phyloP scores from a whole-genome alignment of 2,888 invertebrate genomes.

The Tethea ocularis region DNA sequence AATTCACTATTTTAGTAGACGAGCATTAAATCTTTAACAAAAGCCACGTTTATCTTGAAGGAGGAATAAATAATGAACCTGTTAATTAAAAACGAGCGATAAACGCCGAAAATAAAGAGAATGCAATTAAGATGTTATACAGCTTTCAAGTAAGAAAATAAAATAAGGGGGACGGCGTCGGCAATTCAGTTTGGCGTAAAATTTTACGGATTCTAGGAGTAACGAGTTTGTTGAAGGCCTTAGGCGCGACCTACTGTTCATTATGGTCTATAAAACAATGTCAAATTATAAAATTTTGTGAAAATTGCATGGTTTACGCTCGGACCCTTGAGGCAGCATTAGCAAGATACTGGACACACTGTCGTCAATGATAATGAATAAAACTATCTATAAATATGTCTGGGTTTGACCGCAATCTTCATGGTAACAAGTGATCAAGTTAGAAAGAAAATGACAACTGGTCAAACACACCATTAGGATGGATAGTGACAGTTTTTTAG shows the following conservation, averaged over 20 bases:
- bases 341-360: slow-evolving; percentile 24
- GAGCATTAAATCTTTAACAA: slow-evolving; percentile 15
- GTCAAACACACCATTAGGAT: too few species aligned
- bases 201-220: slow-evolving; percentile 39
- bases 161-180: slow-evolving; percentile 36
- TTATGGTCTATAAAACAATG: slow-evolving; percentile 62
- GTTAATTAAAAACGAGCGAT: slow-evolving; percentile 59
- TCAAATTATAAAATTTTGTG: slow-evolving; percentile 61
- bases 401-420: background rate
- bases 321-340: slow-evolving; percentile 35
- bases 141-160: slow-evolving; percentile 54
- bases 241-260: slow-evolving; percentile 45
- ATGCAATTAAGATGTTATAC: slow-evolving; percentile 57
- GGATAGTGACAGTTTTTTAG: too few species aligned
- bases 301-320: slow-evolving; percentile 56
- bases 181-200: slow-evolving; percentile 26
- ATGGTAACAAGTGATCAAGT: background rate
- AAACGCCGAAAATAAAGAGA: slow-evolving; percentile 54
- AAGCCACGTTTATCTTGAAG: slow-evolving; percentile 29
- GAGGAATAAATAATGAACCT: slow-evolving; percentile 51
- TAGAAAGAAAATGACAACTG: too few species aligned
- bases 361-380: slow-evolving; percentile 3
- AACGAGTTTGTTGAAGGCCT: slow-evolving; percentile 25
- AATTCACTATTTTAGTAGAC: background rate
- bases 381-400: background rate